phyloP scores from a whole-genome alignment of 64 coral and sea anemone genomes.

The Montipora foliosa region DNA sequence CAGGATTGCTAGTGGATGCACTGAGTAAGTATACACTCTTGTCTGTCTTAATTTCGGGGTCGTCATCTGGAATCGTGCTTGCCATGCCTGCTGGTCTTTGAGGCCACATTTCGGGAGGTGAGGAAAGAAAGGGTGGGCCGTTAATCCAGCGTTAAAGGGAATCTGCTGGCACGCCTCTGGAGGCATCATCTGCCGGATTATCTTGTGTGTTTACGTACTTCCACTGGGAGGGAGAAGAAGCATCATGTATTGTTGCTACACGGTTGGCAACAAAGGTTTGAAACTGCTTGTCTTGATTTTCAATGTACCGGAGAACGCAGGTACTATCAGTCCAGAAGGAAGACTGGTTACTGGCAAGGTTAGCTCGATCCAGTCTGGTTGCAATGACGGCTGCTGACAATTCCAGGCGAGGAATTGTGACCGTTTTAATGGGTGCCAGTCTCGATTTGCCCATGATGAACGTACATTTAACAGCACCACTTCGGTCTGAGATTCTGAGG shows the following conservation, averaged over 20 bases:
- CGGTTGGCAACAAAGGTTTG: no score
- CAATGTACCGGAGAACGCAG: no score
- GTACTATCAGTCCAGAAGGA: no score
- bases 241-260: no score
- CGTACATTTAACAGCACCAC: no score
- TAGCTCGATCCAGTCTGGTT: slow-evolving; percentile 19
- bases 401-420: slow-evolving; percentile 34
- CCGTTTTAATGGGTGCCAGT: slow-evolving; percentile 4
- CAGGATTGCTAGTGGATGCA: neutral
- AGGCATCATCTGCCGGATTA: neutral
- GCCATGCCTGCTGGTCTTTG: no score
- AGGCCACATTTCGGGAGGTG: neutral
- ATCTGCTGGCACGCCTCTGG: no score
- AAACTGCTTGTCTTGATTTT: no score
- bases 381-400: slow-evolving; percentile 40
- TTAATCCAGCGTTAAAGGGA: slow-evolving; percentile 23
- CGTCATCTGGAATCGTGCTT: no score
- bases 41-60: no score
- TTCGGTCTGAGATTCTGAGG: slow-evolving; percentile 5
- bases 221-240: no score
- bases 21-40: no score
- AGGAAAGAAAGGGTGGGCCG: slow-evolving; percentile 51
- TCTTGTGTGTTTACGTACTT: neutral
- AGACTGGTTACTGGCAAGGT: neutral
- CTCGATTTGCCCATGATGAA: slow-evolving; percentile 26